A percentile compares a stretch with the other conserved stretches of the same genome.
phyloP scores from a whole-genome alignment of 2,113 vertebrate species.

The Oncorhynchus mykiss region DNA sequence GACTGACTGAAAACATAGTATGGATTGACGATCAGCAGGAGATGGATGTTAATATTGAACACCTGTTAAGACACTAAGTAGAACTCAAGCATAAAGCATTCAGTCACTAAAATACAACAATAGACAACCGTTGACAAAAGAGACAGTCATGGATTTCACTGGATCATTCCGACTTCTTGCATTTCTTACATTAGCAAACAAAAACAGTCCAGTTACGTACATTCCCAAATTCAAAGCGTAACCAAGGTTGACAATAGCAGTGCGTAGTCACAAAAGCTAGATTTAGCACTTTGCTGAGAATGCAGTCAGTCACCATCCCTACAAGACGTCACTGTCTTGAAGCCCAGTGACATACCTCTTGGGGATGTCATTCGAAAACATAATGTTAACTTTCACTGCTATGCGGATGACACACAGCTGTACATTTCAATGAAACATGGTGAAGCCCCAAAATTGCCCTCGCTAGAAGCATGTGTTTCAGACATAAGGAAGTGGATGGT shows the following conservation, averaged over 20 bases:
- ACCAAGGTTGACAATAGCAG: not conserved
- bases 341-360: not conserved
- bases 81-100: not conserved
- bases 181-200: not conserved
- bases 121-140: not conserved
- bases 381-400: too few relatives aligned
- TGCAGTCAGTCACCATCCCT: not conserved
- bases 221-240: not conserved
- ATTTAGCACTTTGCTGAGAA: not conserved
- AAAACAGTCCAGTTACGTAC: not conserved
- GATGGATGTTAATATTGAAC: too few relatives aligned
- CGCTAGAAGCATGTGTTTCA: too few relatives aligned
- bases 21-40: too few relatives aligned
- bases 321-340: not conserved
- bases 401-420: too few relatives aligned
- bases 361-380: too few relatives aligned
- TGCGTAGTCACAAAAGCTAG: conserved; percentile 1
- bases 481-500: too few relatives aligned
- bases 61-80: not conserved
- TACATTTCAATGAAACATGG: too few relatives aligned
- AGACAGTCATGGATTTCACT: not conserved
- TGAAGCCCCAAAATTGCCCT: too few relatives aligned
- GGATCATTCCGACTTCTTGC: not conserved
- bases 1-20: too few relatives aligned
- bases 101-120: not conserved